Evolutionary conservation across 2,888 invertebrate species (phyloP), one percentile per base, ranked within the genome.

Genomic region (Xanthorhoe designata): DNA sequence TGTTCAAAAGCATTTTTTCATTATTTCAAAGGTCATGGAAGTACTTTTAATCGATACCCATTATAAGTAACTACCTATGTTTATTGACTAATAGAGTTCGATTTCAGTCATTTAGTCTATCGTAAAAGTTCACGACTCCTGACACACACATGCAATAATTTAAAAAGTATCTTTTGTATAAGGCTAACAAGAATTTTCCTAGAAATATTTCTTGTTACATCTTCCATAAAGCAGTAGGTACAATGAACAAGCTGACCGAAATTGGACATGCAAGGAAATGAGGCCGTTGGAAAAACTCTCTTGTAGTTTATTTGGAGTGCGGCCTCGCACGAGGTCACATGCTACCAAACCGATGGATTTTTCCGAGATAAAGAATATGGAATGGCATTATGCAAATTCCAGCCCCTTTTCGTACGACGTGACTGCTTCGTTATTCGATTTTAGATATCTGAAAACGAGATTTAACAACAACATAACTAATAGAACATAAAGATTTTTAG

Each of bases 181-280:
- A 24, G 8, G 32, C 32, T 32, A 32, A 1, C 42, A 42, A n/a
- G 42, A 15, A 17, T 47, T 15, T 47, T 47, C 15, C 1, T 45
- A 15, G 15, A 47, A 47, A 47, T 47, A 17, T 47, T 42, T 42
- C 13, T 42, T 42, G 38, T 42, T 42, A 13, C 38, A 42, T 42
- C 38, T 42, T 5, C 13, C 38, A 47, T 47, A 47, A 17, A 47
- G 47, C 47, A 47, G 17, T n/a, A n/a, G n/a, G n/a, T 17, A 47
- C 15, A 47, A 52, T 19, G 56, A 55, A 29, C 60, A 68, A 68
- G 69, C 70, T 70, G 69, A 68, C 70, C 72, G 60, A 75, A 77
- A 74, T 75, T 75, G 74, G 75, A 78, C 78, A 76, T 69, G 64
- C 59, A 61, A 59, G 74, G 80, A 81, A 81, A 78, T 77, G 73